Conservation (phyloP, 2,888 invertebrate genomes). For the Thysanoteuthis rhombus region DNA sequence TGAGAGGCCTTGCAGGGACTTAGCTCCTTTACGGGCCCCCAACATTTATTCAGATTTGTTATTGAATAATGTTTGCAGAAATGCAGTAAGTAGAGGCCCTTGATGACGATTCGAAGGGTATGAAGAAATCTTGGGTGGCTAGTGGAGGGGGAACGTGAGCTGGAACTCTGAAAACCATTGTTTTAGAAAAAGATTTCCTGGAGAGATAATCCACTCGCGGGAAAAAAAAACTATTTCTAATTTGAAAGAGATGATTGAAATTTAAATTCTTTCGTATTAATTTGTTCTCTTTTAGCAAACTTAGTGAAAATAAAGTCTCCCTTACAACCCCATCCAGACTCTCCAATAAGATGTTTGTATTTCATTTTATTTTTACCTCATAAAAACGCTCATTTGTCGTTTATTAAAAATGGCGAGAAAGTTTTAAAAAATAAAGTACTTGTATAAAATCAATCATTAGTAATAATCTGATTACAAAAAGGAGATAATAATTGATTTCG, state of each 20-base stretch:
- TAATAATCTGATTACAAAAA: not conserved
- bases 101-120: no score
- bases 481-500: not conserved
- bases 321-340: not conserved
- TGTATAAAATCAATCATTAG: not conserved
- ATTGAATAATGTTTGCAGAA: no score
- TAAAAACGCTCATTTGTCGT: not conserved
- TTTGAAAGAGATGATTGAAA: not conserved
- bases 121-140: no score
- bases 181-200: no score
- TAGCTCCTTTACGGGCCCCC: no score
- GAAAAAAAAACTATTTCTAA: no score
- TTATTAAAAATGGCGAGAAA: not conserved
- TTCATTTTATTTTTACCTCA: not conserved
- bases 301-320: not conserved
- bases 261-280: not conserved
- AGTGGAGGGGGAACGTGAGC: no score
- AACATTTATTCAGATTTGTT: no score
- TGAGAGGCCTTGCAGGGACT: no score
- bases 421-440: not conserved
- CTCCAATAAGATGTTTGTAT: not conserved
- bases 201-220: no score
- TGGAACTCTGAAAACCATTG: no score
- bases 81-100: no score
- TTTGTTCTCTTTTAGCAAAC: not conserved